Conservation (phyloP, 2,797 vertebrate genomes). For the Anguilla megastoma region DNA sequence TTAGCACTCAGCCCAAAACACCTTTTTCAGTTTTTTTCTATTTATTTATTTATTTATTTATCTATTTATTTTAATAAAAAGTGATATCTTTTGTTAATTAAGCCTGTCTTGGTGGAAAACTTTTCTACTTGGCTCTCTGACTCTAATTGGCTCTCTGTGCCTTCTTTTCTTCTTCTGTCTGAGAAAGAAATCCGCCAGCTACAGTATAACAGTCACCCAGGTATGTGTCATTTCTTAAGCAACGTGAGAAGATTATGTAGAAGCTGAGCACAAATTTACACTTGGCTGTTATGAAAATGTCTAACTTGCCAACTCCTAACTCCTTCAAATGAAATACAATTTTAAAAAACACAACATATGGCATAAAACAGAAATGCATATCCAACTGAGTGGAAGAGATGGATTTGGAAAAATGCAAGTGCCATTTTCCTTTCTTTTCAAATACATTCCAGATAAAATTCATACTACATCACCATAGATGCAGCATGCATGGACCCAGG, state of each 20-base stretch:
- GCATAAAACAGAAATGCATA: background rate
- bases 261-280: background rate
- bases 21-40: no score
- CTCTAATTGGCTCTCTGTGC: background rate
- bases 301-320: background rate
- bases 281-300: background rate
- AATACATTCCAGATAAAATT: background rate
- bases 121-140: background rate
- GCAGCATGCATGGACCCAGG: background rate
- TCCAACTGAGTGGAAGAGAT: background rate
- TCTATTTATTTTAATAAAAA: background rate
- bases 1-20: background rate
- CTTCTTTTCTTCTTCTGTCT: background rate
- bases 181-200: background rate
- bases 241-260: background rate
- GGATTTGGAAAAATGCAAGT: constrained; percentile 1
- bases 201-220: background rate
- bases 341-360: background rate
- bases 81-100: background rate
- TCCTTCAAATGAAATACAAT: background rate
- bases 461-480: background rate
- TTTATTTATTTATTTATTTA: no score
- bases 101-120: background rate
- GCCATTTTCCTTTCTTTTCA: background rate
- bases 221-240: background rate